Conservation (phyloP, 2,797 vertebrate species). For the Micrastur ruficollis region DNA sequence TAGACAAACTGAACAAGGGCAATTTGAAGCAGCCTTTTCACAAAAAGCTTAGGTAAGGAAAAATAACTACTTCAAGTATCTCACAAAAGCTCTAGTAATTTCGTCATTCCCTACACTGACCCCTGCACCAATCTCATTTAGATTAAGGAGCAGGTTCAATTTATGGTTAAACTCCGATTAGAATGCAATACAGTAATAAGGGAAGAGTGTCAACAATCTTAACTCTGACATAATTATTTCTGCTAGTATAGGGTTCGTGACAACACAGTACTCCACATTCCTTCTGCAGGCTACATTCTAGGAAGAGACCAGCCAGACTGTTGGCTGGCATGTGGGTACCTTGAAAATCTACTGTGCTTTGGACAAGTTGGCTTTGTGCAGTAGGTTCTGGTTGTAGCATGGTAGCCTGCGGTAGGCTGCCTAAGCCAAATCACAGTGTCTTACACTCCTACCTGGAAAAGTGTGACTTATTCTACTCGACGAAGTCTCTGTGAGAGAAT, state of each 20-base stretch:
- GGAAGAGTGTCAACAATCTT: background rate
- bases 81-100: background rate
- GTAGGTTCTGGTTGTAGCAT: background rate
- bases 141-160: background rate
- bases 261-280: background rate
- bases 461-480: constrained; percentile 81
- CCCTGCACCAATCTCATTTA: background rate
- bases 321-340: background rate
- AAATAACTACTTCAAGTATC: background rate
- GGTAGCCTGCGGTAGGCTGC: accelerated
- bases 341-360: background rate
- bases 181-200: background rate
- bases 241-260: background rate
- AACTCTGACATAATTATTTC: background rate
- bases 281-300: background rate
- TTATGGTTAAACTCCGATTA: background rate
- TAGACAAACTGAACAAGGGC: background rate
- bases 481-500: constrained; percentile 89
- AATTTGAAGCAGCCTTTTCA: background rate
- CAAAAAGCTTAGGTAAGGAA: background rate
- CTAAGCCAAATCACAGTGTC: background rate
- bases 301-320: background rate
- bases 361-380: background rate
- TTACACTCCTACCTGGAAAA: constrained; percentile 82
- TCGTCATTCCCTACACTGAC: background rate